Base-by-base conservation (phyloP, 2,797 vertebrate species). In the Sebastes melanostomus region DNA sequence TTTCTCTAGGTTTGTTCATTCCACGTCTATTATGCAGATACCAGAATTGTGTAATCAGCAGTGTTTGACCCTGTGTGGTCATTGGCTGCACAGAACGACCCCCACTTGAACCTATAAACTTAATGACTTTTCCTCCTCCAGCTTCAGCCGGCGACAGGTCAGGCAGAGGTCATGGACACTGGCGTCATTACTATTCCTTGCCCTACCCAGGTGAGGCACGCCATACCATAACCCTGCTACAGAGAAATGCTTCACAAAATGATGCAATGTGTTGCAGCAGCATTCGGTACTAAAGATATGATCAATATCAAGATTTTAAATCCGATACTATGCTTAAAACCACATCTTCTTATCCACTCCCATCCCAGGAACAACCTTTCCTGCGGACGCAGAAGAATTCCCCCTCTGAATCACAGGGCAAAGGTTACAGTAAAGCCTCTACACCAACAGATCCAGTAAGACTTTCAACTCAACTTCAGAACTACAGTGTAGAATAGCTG, bases 381-480 rank as follows among this genome's bases (percentile, higher is more conserved):
- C 86, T 96, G 61, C 84, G 88, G 63, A 96, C 96, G 13, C 83
- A 89, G 32, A 84, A 25, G 2, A 95, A 96, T 80, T 90, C 91
- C 29, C 88, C 80, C 16, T 2, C 14, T 22, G 20, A 80, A 13
- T 61, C 1, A 63, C 58, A 69, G 3, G 6, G 11, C 2, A 27
- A n/a, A 8, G 8, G 18, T 75, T 27, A 74, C 24, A 68, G 54
- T 9, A 13, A 76, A 18, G 54, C 60, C 14, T 60, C 83, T 30
- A 54, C 61, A 9, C 36, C 22, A 12, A 22, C 52, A 25, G 76
- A 92, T 62, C 65, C 77, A 20, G 95, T 96, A 73, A 93, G 92
- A 81, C 12, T 58, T 55, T 70, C 1, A 18, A 2, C 6, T 63
- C 9, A 25, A 8, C 8, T 38, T 58, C 32, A 73, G 36, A 42